phyloP scores from a whole-genome alignment of 2,797 vertebrate genomes.

The Pelodytes ibericus region DNA sequence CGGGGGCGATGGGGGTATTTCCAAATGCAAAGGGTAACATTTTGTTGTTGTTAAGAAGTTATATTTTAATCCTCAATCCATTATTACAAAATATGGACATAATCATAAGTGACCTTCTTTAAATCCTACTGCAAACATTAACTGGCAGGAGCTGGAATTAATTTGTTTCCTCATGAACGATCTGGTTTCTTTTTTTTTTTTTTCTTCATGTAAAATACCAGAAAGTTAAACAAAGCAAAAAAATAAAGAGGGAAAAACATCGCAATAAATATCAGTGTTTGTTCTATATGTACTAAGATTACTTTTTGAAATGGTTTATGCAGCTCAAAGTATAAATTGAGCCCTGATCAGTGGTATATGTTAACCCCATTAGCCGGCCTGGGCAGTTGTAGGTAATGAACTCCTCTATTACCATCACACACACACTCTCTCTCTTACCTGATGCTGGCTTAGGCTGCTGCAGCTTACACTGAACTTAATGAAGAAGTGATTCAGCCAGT shows the following conservation, averaged over 20 bases:
- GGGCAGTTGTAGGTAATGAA: too few species aligned
- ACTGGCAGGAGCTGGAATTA: conserved; percentile 18
- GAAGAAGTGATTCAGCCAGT: too few species aligned
- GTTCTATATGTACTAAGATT: background rate
- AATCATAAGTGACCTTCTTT: conserved; percentile 19
- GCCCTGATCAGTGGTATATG: too few species aligned
- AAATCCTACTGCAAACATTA: background rate
- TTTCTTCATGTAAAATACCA: background rate
- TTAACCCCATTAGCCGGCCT: too few species aligned
- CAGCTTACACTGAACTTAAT: too few species aligned
- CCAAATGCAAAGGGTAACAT: background rate
- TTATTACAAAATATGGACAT: background rate
- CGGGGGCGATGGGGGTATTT: background rate
- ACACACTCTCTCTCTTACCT: too few species aligned
- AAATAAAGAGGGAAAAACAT: background rate
- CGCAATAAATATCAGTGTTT: background rate
- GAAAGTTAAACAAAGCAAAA: background rate
- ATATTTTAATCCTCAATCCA: background rate
- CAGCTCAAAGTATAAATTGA: too few species aligned
- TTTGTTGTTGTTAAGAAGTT: background rate
- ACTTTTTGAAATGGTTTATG: background rate
- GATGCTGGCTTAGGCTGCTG: too few species aligned
- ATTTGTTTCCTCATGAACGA: background rate
- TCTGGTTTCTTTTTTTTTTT: background rate
- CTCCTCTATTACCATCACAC: too few species aligned